Base-by-base conservation (phyloP, 2,888 invertebrate species). In the Merodon equestris region DNA sequence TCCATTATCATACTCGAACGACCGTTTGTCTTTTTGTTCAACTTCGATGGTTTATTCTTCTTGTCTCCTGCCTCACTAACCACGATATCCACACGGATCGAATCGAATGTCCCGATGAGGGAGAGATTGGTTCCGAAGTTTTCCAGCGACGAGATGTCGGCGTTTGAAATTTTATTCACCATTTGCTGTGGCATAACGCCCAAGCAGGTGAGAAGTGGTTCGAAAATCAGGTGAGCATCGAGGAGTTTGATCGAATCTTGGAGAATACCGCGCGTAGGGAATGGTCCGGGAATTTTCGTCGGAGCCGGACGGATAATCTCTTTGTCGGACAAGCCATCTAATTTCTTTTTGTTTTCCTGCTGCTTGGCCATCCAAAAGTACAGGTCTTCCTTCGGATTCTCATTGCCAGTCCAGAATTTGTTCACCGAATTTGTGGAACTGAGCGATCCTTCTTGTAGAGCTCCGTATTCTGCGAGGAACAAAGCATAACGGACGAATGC, bases 291-390 rank as follows among this genome's bases (percentile, higher is more conserved):
- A 79, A 90, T 86, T 88, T 91, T 89, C 82, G 89, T 89, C 14
- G 91, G 85, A 57, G 88, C 86, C 13, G 92, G 90, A 72, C 91
- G 86, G 84, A 91, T 87, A 75, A 90, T 86, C 89, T 92, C 90
- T 87, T 89, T 92, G 90, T 89, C 90, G 75, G 66, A 82, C 17
- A 84, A 73, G 1, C 83, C 83, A 5, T 87, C 87, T 27, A 86
- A 85, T 48, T 74, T 83, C 60, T 88, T 88, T 48, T 86, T 87
- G 57, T 83, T 86, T 50, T 88, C 88, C 82, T 96, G 95, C 85
- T 97, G 97, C 84, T 96, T 95, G 1, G 96, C 96, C 97, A 98
- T 97, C 97, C 97, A 98, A 84, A 95, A 95, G 88, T 98, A 97
- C 47, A 98, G 90, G 88, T 97, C 97, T 86, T 96, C 96, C n/a